phyloP scores from a whole-genome alignment of 2,888 invertebrate genomes.

The Gastracanthus pulcherrimus region DNA sequence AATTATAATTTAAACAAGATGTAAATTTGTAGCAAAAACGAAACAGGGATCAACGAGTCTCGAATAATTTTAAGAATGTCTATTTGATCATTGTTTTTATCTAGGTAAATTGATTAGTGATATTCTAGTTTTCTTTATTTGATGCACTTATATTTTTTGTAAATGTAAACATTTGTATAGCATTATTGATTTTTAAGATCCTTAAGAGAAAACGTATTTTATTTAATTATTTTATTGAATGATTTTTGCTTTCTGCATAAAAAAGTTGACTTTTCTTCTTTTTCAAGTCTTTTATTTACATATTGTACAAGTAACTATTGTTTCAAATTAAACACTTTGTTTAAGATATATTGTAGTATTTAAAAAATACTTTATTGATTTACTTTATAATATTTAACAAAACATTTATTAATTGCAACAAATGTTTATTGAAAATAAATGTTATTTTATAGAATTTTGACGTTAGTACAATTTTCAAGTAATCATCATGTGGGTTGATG shows the following conservation, averaged over 20 bases:
- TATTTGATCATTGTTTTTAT: not conserved
- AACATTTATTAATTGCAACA: too few species aligned
- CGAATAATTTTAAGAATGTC: not conserved
- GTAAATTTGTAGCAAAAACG: not conserved
- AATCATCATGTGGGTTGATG: conserved; percentile 50
- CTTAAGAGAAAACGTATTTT: too few species aligned
- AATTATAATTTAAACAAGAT: not conserved
- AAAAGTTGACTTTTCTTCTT: too few species aligned
- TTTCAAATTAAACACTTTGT: too few species aligned
- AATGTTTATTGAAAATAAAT: not conserved
- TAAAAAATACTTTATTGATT: too few species aligned
- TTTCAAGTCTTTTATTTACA: too few species aligned
- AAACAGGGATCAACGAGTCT: not conserved
- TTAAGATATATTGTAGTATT: too few species aligned
- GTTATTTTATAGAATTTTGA: not conserved
- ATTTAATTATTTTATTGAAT: too few species aligned
- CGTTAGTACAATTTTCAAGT: not conserved
- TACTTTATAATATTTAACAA: too few species aligned
- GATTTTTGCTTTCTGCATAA: too few species aligned
- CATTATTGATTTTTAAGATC: too few species aligned
- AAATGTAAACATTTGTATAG: not conserved
- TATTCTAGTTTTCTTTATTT: not conserved
- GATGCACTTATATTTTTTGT: not conserved
- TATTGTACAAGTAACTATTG: too few species aligned
- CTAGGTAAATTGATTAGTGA: not conserved